Conservation (phyloP, 2,888 invertebrate genomes). For the Trichogramma dendrolimi region DNA sequence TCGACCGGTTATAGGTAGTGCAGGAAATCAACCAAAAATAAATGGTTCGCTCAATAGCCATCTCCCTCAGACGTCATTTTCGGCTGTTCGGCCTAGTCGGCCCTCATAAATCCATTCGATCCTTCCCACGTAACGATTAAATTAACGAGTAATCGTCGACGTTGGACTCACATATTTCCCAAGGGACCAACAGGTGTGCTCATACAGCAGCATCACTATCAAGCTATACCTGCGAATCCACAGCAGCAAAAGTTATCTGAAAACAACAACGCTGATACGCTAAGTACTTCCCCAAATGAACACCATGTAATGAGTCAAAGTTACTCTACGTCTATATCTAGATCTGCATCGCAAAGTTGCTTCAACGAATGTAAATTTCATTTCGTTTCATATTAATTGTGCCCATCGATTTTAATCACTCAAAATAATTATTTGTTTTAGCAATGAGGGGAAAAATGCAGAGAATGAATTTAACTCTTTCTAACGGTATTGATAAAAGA, state of each 20-base stretch:
- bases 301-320: constrained; percentile 4
- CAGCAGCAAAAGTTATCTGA: constrained; percentile 1
- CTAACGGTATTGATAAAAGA: constrained; percentile 47
- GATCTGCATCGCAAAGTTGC: constrained; percentile 52
- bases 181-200: constrained; percentile 86
- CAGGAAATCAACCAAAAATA: constrained; percentile 54
- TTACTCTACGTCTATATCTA: constrained; percentile 36
- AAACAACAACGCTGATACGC: neutral
- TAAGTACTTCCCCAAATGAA: neutral
- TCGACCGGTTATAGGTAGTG: constrained; percentile 58
- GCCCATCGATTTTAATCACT: constrained; percentile 6
- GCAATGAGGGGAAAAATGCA: constrained; percentile 41
- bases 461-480: constrained; percentile 35
- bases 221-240: constrained; percentile 67
- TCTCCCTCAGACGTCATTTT: constrained; percentile 9
- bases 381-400: neutral
- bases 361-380: constrained; percentile 55
- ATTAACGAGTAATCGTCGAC: constrained; percentile 85
- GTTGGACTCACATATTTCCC: constrained; percentile 99
- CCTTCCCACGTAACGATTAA: constrained; percentile 96
- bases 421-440: constrained; percentile 24
- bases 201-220: constrained; percentile 91
- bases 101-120: constrained; percentile 95
- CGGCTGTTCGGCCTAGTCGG: constrained; percentile 65
- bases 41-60: constrained; percentile 26